Base-by-base conservation (phyloP, 2,888 invertebrate species). In the Toxonevra muliebris region DNA sequence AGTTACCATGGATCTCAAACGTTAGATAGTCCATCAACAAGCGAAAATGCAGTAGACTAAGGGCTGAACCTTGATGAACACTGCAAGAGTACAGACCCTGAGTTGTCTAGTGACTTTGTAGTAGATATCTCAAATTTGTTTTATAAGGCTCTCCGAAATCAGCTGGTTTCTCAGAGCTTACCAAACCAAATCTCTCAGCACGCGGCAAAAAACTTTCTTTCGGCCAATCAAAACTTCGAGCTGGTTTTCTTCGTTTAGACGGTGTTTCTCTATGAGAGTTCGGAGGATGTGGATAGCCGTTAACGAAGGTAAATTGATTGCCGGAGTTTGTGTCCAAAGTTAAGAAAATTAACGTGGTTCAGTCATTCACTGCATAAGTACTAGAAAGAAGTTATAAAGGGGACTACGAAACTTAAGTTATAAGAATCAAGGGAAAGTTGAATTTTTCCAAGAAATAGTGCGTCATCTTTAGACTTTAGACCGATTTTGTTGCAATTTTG, bases 191-290 rank as follows among this genome's bases (percentile, higher is more conserved):
- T 15, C 52, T 15, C 52, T 52, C 9, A 15, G 15, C 15, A 52
- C 52, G 15, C 52, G 52, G 15, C 1, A 12, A 15, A 52, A 52
- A n/a, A 15, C 52, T 52, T 52, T 52, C 15, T 52, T 15, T 12
- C 11, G 15, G 15, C 15, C 3, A 15, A 52, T 52, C n/a, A 52
- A 52, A 15, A 52, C 15, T 10, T 15, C 52, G 15, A 52, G 15
- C 10, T 1, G 15, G 15, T n/a, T 52, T 52, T 12, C 1, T 15
- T n/a, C 15, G n/a, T 52, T 52, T n/a, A 2, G 13, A 12, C 9
- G 52, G 13, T 52, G 52, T 52, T 52, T 52, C 15, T 52, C 52
- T 10, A 52, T 52, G 52, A 52, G 9, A 52, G 45, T 45, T 12
- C 45, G 45, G 11, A 45, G 45, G 45, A 45, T 45, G 45, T 45